Conservation (phyloP, 2,113 vertebrate genomes). For the Anolis carolinensis region DNA sequence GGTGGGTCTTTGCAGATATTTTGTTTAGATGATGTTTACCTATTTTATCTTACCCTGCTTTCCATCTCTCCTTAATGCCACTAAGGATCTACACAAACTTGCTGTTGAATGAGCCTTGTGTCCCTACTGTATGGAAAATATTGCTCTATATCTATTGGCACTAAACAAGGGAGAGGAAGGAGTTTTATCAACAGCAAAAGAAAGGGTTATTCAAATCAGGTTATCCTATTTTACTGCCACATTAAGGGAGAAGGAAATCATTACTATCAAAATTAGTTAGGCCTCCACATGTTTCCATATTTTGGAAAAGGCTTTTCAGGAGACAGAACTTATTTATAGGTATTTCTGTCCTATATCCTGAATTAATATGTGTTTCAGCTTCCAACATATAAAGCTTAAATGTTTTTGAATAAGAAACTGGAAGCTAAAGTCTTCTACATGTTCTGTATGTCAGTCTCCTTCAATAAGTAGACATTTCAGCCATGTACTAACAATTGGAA, state of each 20-base stretch:
- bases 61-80: background rate
- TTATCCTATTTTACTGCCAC: constrained; percentile 25
- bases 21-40: background rate
- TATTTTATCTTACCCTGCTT: background rate
- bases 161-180: constrained; percentile 16
- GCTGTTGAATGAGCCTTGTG: background rate
- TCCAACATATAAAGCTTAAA: constrained; percentile 49
- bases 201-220: background rate
- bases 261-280: constrained; percentile 28
- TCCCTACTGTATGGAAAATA: constrained; percentile 1
- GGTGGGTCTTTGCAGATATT: background rate
- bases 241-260: constrained; percentile 8
- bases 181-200: constrained; percentile 4
- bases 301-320: constrained; percentile 31
- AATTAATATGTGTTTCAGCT: constrained; percentile 60
- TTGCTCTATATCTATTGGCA: background rate
- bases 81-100: background rate
- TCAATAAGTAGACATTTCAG: background rate
- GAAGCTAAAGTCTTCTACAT: constrained; percentile 44
- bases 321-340: constrained; percentile 41
- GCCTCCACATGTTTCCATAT: background rate
- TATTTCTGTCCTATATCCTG: constrained; percentile 41
- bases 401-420: constrained; percentile 55
- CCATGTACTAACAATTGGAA: background rate
- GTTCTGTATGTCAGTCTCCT: constrained; percentile 53